Conservation (phyloP, 2,113 vertebrate species). For the Anarrhichthys ocellatus region DNA sequence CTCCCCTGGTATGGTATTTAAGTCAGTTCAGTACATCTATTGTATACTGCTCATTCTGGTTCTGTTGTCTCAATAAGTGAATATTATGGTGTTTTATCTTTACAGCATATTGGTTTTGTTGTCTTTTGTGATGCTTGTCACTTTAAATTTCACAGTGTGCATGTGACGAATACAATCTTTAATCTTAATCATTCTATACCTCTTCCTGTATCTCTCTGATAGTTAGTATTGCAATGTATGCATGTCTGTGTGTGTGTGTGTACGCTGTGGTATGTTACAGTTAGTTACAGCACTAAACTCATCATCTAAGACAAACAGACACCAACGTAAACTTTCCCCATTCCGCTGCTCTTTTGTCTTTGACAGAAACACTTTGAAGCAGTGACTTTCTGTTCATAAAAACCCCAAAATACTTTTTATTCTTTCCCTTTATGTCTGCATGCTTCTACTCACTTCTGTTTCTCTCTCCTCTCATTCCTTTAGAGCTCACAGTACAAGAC, state of each 20-base stretch:
- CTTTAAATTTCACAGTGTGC: background rate
- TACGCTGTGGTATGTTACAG: background rate
- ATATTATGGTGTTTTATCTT: background rate
- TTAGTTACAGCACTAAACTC: no score
- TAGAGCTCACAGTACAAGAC: slow-evolving; percentile 13
- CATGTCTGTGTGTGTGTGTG: background rate
- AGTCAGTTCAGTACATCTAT: background rate
- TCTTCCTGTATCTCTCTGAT: background rate
- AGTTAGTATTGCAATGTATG: background rate
- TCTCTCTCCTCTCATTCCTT: slow-evolving; percentile 17
- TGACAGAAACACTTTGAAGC: slow-evolving; percentile 13
- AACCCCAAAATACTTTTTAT: slow-evolving; percentile 2
- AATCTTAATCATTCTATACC: background rate
- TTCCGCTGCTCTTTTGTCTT: background rate
- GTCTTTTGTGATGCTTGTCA: background rate
- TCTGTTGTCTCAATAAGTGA: background rate
- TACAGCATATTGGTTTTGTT: background rate
- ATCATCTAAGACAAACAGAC: background rate
- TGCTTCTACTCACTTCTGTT: slow-evolving; percentile 21
- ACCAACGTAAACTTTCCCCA: background rate
- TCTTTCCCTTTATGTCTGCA: slow-evolving; percentile 25
- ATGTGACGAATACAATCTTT: background rate
- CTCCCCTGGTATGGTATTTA: background rate
- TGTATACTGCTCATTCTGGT: background rate
- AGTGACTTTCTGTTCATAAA: slow-evolving; percentile 28